Conservation (phyloP, 1,140 invertebrate species). For the Ridgeia piscesae region DNA sequence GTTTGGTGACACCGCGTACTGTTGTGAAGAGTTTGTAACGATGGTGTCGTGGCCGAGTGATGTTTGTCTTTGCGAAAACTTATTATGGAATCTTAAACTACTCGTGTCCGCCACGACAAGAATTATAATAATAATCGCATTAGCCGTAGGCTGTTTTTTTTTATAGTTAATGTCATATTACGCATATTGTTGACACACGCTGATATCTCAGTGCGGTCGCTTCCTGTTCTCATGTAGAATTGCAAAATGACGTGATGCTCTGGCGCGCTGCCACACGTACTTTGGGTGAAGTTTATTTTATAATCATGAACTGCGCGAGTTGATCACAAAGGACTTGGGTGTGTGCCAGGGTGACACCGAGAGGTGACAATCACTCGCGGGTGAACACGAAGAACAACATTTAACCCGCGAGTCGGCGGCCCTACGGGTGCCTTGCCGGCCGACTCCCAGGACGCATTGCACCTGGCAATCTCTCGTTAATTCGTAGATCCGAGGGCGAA, state of each 20-base stretch:
- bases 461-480: background rate
- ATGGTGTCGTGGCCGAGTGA: background rate
- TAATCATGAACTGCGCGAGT: background rate
- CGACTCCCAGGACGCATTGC: background rate
- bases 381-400: background rate
- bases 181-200: background rate
- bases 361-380: background rate
- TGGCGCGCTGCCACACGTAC: background rate
- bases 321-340: background rate
- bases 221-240: background rate
- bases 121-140: background rate
- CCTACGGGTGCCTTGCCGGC: background rate
- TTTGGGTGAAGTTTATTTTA: background rate
- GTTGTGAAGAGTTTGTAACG: background rate
- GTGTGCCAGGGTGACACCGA: background rate
- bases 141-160: background rate
- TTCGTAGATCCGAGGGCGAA: background rate
- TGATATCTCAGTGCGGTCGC: background rate
- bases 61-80: background rate
- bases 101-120: too few species aligned
- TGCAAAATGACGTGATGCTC: background rate
- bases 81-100: background rate
- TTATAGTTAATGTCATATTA: background rate
- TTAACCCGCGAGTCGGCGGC: background rate
- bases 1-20: too few species aligned